A percentile compares a stretch with the other conserved stretches of the same genome.
phyloP scores from a whole-genome alignment of 2,797 vertebrate genomes.

The Pseudomugil gertrudae region DNA sequence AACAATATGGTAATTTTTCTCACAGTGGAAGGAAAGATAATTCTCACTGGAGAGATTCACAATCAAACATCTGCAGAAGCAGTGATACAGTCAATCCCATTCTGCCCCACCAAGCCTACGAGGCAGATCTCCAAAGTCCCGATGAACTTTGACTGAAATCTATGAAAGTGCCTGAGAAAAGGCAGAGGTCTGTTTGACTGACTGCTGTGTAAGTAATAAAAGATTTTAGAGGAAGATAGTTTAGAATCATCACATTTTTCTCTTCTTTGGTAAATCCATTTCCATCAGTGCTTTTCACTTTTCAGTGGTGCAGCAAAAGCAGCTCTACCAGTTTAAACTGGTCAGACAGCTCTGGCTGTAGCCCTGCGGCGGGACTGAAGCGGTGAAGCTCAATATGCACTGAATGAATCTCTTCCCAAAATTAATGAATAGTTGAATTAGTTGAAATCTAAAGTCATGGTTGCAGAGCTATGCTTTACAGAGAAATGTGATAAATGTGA shows the following conservation, averaged over 20 bases:
- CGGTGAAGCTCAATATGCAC: conserved; percentile 25
- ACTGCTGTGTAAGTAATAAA: conserved; percentile 36
- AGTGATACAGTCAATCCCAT: conserved; percentile 4
- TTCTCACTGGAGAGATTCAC: conserved; percentile 9
- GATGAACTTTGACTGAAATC: conserved; percentile 29
- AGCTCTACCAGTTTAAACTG: conserved; percentile 58
- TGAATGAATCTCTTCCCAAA: conserved; percentile 26
- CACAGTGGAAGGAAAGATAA: conserved; percentile 6
- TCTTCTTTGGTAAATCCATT: conserved; percentile 36
- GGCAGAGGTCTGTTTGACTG: conserved; percentile 36
- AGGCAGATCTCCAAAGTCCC: conserved; percentile 27
- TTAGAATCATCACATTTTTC: conserved; percentile 27
- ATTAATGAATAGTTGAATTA: background rate
- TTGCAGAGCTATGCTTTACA: conserved; percentile 4
- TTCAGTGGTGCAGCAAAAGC: conserved; percentile 54
- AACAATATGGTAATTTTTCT: background rate
- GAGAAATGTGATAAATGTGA: background rate
- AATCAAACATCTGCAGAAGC: conserved; percentile 26
- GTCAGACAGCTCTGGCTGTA: conserved; percentile 21
- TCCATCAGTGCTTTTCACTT: conserved; percentile 49
- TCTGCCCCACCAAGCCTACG: conserved; percentile 9
- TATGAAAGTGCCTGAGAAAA: conserved; percentile 40
- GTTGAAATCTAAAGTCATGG: background rate
- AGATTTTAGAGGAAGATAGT: conserved; percentile 32
- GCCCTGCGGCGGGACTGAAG: conserved; percentile 25